These are phyloP conservation scores for Plotosus lineatus DNA, from an alignment of 2,113 vertebrate species.

Conservation along the genomic window DNA sequence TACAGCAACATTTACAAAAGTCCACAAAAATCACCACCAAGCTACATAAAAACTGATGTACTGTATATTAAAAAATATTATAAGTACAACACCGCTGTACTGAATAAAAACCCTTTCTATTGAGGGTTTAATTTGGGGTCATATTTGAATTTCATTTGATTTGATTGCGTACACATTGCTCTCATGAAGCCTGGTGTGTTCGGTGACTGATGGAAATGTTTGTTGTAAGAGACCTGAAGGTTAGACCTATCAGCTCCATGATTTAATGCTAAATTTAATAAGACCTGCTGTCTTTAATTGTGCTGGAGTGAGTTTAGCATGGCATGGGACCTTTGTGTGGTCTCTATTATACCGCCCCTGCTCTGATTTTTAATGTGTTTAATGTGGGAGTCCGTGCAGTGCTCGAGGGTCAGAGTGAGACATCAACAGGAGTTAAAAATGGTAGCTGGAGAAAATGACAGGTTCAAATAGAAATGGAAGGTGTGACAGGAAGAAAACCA, in stretches of 20 bases:
- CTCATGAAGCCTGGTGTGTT: background rate
- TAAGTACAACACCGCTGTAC: background rate
- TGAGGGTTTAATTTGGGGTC: background rate
- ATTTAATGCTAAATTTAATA: slow-evolving; percentile 14
- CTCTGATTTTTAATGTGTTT: slow-evolving; percentile 36
- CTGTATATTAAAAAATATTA: background rate
- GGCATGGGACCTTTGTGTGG: slow-evolving; percentile 21
- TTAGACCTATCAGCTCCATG: background rate
- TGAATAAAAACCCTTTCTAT: background rate
- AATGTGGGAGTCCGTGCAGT: slow-evolving; percentile 35
- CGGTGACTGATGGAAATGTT: background rate
- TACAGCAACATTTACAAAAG: slow-evolving; percentile 7
- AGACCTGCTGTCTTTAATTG: slow-evolving; percentile 7
- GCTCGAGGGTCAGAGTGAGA: slow-evolving; percentile 12
- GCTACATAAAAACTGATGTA: background rate
- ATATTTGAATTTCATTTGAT: background rate
- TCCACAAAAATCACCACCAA: background rate
- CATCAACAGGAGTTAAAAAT: background rate
- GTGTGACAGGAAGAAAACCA: slow-evolving; percentile 24
- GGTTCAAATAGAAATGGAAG: slow-evolving; percentile 36
- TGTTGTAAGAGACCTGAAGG: slow-evolving; percentile 7
- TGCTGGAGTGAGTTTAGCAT: slow-evolving; percentile 8
- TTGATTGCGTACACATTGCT: background rate
- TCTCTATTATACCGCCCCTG: slow-evolving; percentile 47
- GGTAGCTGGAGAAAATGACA: slow-evolving; percentile 7